Base-by-base conservation (phyloP, 2,113 vertebrate genomes). In the Seriola rivoliana region DNA sequence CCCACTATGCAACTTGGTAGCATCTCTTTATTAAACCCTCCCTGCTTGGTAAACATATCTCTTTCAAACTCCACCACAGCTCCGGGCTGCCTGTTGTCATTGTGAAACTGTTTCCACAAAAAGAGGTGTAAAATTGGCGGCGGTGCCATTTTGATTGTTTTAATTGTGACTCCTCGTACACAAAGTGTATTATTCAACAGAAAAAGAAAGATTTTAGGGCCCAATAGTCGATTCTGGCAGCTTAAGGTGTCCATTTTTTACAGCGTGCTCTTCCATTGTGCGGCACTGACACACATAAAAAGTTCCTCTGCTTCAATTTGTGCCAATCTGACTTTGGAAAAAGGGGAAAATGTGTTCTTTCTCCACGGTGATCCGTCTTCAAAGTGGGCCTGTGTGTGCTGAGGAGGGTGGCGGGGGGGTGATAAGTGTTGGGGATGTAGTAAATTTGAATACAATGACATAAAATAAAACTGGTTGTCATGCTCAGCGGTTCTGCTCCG, bases 381-480 rank as follows among this genome's bases (percentile, higher is more conserved):
- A 92, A 90, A 92, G 93, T 87, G 82, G 55, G 76, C 38, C 68
- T 60, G 84, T 63, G 77, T 78, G 82, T 57, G 74, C 74, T 8
- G 81, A 38, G 64, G 71, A 48, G 84, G 83, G 78, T 36, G 84
- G 75, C 5, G 54, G 74, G 75, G 83, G 75, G 85, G 75, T 80
- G 87, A 90, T 92, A 84, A 92, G 90, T 90, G 90, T 84, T 57
- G 83, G 82, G 88, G 90, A 86, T 85, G 90, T 86, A 83, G 86
- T 86, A 82, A 79, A 92, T 94, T 92, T 90, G 89, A 94, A 92
- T 93, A 92, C 90, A 94, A 93, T 89, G 87, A 92, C 90, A 90
- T 92, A 81, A 91, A 91, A 88, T 91, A 90, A 92, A 93, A 88
- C 92, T 86, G 85, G 84, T 91, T 89, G 91, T 93, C 87, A 90